Evolutionary conservation across 1,140 invertebrate genomes (phyloP).

Genomic region (Artemia franciscana): DNA sequence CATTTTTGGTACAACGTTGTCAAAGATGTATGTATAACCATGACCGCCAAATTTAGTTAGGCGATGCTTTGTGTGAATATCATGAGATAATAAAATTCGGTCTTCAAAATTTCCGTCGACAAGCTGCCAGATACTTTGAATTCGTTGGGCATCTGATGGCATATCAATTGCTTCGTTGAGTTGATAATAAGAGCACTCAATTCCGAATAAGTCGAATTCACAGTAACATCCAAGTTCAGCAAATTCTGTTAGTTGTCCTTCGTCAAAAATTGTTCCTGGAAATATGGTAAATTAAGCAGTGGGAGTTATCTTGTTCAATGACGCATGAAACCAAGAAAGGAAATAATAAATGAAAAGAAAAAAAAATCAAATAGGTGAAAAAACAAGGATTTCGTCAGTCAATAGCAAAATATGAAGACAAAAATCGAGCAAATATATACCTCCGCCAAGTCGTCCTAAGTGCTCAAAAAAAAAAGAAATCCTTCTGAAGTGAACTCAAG

Average conservation of each 20-base stretch:
- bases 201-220: constrained; percentile 63
- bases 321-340: too few relatives aligned
- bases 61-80: constrained; percentile 66
- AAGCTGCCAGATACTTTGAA: constrained; percentile 34
- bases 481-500: too few relatives aligned
- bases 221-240: constrained; percentile 41
- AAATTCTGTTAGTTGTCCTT: constrained; percentile 41
- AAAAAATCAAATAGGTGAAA: too few relatives aligned
- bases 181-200: constrained; percentile 53
- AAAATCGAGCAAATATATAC: too few relatives aligned
- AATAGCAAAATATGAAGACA: too few relatives aligned
- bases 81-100: constrained; percentile 46
- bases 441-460: too few relatives aligned
- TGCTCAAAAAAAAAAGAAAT: too few relatives aligned
- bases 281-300: too few relatives aligned
- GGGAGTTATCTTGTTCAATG: constrained; percentile 7
- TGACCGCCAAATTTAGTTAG: constrained; percentile 55
- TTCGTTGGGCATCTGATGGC: constrained; percentile 50
- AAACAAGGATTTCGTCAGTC: too few relatives aligned
- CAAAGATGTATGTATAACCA: constrained; percentile 51
- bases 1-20: constrained; percentile 52
- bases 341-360: too few relatives aligned
- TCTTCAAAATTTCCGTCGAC: constrained; percentile 36
- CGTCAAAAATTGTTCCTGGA: constrained; percentile 38
- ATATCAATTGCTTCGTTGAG: constrained; percentile 37